Evolutionary conservation across 2,888 invertebrate species (phyloP).

Genomic region (Lasioglossum figueresi): DNA sequence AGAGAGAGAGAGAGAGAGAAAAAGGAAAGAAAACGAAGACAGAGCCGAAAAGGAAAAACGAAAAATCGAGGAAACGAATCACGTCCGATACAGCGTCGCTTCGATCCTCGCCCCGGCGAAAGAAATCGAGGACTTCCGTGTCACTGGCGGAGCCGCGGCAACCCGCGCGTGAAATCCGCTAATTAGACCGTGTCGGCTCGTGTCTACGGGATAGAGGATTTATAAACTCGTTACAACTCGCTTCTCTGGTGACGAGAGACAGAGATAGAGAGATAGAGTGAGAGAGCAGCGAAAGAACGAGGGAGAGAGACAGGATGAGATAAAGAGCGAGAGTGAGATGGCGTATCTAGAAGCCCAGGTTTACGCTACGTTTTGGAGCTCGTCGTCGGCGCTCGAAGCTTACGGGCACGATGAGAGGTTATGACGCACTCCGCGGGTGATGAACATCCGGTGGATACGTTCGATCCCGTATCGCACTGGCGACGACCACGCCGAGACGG

Average conservation of each 20-base stretch:
- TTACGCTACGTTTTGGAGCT: not conserved
- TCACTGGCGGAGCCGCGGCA: conserved; percentile 5
- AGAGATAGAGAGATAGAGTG: too few relatives aligned
- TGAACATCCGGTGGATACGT: conserved; percentile 9
- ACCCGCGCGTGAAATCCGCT: not conserved
- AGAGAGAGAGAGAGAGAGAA: not conserved
- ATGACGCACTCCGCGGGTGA: conserved; percentile 34
- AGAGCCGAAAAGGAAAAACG: not conserved
- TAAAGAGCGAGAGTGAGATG: not conserved
- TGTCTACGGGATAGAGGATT: conserved; percentile 22
- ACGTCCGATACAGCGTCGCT: conserved; percentile 7
- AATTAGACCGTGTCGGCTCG: conserved; percentile 28
- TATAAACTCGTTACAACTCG: conserved; percentile 26
- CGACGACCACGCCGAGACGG: not conserved
- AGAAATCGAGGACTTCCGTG: conserved; percentile 27
- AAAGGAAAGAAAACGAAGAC: not conserved
- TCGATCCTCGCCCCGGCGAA: conserved; percentile 5
- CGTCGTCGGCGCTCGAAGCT: conserved; percentile 3
- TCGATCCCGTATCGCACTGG: conserved; percentile 5
- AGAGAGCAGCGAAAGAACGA: not conserved
- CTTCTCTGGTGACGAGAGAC: not conserved
- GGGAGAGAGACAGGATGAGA: not conserved
- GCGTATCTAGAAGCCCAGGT: not conserved
- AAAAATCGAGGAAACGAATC: conserved; percentile 1
- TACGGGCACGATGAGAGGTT: conserved; percentile 36